A percentile compares a stretch with the other conserved stretches of the same genome.
phyloP scores from a whole-genome alignment of 2,797 vertebrate species.

The Oceanodroma leucorhoa region DNA sequence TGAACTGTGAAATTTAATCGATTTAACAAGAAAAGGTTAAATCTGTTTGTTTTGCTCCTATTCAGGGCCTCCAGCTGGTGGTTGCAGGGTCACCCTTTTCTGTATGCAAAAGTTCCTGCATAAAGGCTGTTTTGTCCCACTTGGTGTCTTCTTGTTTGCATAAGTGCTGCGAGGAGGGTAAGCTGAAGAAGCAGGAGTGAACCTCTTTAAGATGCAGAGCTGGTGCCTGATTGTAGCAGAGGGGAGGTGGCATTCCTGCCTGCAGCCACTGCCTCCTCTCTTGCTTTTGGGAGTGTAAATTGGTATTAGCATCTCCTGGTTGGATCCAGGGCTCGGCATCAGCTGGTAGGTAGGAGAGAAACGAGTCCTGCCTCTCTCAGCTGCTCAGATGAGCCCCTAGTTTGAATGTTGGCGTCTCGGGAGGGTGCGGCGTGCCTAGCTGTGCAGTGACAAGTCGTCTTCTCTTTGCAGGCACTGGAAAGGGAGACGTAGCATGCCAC shows the following conservation, averaged over 20 bases:
- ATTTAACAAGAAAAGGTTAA: slow-evolving; percentile 5
- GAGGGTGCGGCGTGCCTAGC: background rate
- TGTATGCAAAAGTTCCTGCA: background rate
- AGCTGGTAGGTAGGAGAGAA: background rate
- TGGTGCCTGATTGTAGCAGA: background rate
- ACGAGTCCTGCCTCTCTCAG: background rate
- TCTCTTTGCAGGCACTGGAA: background rate
- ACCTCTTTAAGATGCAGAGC: slow-evolving; percentile 20
- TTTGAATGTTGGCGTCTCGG: accelerated
- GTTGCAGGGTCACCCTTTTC: slow-evolving; percentile 17
- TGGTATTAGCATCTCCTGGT: background rate
- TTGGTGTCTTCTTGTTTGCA: slow-evolving; percentile 4
- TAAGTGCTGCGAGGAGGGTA: background rate
- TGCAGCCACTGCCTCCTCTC: background rate
- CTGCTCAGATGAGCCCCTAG: background rate
- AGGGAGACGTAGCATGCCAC: background rate
- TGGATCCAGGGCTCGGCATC: background rate
- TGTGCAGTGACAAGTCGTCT: background rate
- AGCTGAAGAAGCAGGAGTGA: background rate
- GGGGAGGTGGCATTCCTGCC: background rate
- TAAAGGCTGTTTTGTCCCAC: slow-evolving; percentile 18
- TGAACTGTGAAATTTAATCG: background rate
- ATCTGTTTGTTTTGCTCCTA: slow-evolving; percentile 9
- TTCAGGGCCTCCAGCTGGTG: slow-evolving; percentile 20
- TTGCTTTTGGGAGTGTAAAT: background rate